These are phyloP conservation scores for Rostratula benghalensis DNA, from an alignment of 2,113 vertebrate species.

Conservation along the genomic window DNA sequence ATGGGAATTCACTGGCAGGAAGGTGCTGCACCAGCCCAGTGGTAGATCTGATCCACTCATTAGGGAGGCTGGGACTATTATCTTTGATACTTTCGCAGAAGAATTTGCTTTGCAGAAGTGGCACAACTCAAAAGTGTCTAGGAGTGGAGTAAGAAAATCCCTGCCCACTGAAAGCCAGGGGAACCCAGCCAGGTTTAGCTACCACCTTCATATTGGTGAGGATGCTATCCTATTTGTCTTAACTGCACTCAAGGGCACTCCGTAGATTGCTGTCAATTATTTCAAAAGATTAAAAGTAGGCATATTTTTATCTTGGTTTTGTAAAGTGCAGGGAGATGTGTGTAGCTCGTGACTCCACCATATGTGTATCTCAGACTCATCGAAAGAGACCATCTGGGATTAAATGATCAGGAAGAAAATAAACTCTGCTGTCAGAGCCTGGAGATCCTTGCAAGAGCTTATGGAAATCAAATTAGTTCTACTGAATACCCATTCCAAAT, in stretches of 20 bases:
- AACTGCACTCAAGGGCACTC: not conserved
- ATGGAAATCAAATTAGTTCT: not conserved
- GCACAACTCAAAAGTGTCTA: not conserved
- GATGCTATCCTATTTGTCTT: not conserved
- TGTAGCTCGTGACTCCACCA: not conserved
- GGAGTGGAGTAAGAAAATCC: not conserved
- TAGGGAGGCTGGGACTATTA: not conserved
- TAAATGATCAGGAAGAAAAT: constrained; percentile 20
- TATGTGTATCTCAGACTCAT: not conserved
- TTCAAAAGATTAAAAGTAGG: not conserved
- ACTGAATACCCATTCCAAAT: not conserved
- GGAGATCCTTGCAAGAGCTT: not conserved
- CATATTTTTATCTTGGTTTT: not conserved
- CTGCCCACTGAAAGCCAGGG: not conserved
- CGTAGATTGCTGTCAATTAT: not conserved
- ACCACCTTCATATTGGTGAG: not conserved
- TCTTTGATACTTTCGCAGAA: not conserved
- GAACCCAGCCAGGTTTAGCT: not conserved
- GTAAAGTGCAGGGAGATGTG: accelerated
- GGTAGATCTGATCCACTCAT: not conserved
- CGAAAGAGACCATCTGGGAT: not conserved
- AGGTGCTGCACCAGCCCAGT: not conserved
- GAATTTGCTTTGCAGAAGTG: not conserved
- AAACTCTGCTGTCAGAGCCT: not conserved
- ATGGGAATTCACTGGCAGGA: not conserved